Conservation (phyloP, 2,888 invertebrate genomes). For the Eupithecia subfuscata region DNA sequence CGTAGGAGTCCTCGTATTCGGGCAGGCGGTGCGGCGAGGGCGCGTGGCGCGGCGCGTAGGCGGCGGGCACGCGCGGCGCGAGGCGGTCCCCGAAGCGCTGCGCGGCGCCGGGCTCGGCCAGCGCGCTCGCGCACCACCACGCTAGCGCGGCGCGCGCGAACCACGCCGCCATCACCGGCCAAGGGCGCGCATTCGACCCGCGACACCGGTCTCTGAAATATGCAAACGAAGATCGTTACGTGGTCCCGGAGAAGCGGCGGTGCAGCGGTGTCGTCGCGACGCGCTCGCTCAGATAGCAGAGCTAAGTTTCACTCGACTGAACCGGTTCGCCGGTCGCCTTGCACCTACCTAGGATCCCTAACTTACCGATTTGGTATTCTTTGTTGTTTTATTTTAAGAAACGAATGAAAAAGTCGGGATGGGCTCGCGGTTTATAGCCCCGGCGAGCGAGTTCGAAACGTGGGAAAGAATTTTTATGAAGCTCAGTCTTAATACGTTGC, state of each 20-base stretch:
- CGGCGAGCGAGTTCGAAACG: constrained; percentile 51
- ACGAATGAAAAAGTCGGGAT: constrained; percentile 58
- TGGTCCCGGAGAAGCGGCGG: constrained; percentile 51
- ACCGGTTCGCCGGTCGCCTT: constrained; percentile 73
- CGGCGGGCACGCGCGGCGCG: constrained; percentile 73
- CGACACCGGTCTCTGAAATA: constrained; percentile 66
- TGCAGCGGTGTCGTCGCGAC: constrained; percentile 47
- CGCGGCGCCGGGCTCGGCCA: constrained; percentile 51
- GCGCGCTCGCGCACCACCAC: constrained; percentile 64
- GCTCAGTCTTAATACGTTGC: constrained; percentile 23
- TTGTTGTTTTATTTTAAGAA: constrained; percentile 71
- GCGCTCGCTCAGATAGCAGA: constrained; percentile 62
- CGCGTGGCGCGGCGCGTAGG: constrained; percentile 70
- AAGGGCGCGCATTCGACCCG: constrained; percentile 66
- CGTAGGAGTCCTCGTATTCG: constrained; percentile 68
- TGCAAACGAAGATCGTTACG: constrained; percentile 52
- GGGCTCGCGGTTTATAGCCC: constrained; percentile 52
- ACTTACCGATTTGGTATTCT: constrained; percentile 73
- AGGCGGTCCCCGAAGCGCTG: constrained; percentile 76
- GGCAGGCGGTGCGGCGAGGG: constrained; percentile 60
- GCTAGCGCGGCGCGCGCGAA: constrained; percentile 68
- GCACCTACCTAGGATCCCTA: constrained; percentile 72
- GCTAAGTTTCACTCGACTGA: constrained; percentile 71
- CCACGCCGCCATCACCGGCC: constrained; percentile 72
- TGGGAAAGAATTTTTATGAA: constrained; percentile 51